Conservation (phyloP, 64 coral and sea anemone species). For the Pocillopora verrucosa region DNA sequence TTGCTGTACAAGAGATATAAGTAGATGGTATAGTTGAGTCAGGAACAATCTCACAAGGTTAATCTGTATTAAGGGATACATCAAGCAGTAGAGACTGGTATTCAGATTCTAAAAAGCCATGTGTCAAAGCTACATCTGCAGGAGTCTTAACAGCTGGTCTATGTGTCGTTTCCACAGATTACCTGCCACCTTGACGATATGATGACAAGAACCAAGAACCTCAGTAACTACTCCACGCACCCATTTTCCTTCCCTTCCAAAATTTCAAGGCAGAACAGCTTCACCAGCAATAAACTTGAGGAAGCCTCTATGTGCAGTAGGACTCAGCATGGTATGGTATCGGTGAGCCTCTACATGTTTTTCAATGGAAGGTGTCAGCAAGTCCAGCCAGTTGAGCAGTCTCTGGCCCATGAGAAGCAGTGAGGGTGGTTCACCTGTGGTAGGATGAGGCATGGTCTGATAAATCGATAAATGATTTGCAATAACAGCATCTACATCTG, state of each 20-base stretch:
- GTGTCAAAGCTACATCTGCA: not conserved
- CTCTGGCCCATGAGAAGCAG: slow-evolving; percentile 39
- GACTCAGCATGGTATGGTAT: slow-evolving; percentile 14
- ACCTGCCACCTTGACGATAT: slow-evolving; percentile 45
- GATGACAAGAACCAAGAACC: slow-evolving; percentile 47
- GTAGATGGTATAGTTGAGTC: not conserved
- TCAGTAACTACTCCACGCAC: slow-evolving; percentile 38
- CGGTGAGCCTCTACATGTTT: slow-evolving; percentile 13
- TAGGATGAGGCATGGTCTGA: slow-evolving; percentile 38
- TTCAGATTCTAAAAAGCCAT: not conserved
- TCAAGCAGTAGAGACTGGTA: not conserved
- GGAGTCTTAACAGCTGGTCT: slow-evolving; percentile 15
- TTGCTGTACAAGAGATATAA: not conserved
- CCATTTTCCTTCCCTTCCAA: slow-evolving; percentile 35
- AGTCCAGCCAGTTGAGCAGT: slow-evolving; percentile 22
- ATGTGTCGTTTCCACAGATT: slow-evolving; percentile 54
- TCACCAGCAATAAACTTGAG: slow-evolving; percentile 25
- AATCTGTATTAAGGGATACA: not conserved
- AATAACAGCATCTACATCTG: slow-evolving; percentile 41
- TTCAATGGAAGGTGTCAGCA: slow-evolving; percentile 37
- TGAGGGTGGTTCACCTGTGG: slow-evolving; percentile 38
- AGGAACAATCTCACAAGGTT: not conserved
- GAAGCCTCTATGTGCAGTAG: slow-evolving; percentile 6
- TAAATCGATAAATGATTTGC: slow-evolving; percentile 42
- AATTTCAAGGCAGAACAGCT: slow-evolving; percentile 14